Conservation (phyloP, 2,113 vertebrate species). For the Ivindomyrus marchei region DNA sequence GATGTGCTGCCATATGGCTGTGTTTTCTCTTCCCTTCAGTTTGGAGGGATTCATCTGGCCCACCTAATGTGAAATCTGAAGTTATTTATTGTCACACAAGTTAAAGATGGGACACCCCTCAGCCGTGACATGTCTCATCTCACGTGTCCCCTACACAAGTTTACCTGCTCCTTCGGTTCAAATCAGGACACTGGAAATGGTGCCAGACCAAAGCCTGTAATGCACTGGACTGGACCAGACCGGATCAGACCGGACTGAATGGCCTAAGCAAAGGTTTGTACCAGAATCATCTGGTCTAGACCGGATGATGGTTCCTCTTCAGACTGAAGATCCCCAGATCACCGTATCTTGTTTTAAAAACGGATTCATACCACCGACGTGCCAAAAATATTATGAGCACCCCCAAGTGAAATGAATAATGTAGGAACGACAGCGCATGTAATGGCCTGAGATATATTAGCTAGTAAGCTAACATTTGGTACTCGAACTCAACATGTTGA, state of each 20-base stretch:
- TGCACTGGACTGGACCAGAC: not conserved
- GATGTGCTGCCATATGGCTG: not conserved
- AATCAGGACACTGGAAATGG: not conserved
- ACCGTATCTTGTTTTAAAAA: not conserved
- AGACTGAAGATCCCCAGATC: not conserved
- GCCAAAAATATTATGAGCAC: not conserved
- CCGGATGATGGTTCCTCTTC: not conserved
- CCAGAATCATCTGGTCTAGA: not conserved
- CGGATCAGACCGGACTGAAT: not conserved
- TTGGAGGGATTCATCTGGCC: slow-evolving; percentile 42
- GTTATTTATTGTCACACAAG: slow-evolving; percentile 69
- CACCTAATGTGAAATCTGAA: slow-evolving; percentile 57
- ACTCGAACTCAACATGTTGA: not conserved
- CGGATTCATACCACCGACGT: not conserved
- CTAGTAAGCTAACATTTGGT: not conserved
- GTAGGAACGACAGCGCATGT: not conserved
- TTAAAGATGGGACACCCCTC: slow-evolving; percentile 61
- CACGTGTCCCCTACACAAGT: slow-evolving; percentile 36
- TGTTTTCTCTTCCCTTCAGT: slow-evolving; percentile 18
- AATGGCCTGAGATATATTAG: not conserved
- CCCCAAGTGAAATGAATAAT: not conserved
- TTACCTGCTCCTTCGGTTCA: slow-evolving; percentile 14
- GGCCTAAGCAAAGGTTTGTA: not conserved
- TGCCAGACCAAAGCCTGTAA: not conserved
- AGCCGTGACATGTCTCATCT: slow-evolving; percentile 51